Evolutionary conservation across 2,888 invertebrate species (phyloP).

Genomic region (Athalia circularis): DNA sequence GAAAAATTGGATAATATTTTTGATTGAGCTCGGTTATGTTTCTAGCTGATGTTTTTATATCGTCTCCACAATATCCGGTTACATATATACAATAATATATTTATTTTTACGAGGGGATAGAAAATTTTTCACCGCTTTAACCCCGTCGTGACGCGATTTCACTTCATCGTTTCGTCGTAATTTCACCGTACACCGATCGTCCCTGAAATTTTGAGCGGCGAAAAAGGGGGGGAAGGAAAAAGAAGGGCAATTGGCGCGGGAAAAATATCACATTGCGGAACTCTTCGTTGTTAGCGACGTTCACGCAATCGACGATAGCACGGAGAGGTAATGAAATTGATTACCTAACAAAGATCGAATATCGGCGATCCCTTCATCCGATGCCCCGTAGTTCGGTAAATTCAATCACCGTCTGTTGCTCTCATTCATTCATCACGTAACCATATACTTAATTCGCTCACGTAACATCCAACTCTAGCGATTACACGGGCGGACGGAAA

Average conservation of each 20-base stretch:
- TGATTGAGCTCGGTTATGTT: slow-evolving; percentile 37
- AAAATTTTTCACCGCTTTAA: slow-evolving; percentile 22
- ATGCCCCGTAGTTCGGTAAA: neutral
- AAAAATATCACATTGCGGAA: neutral
- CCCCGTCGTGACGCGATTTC: slow-evolving; percentile 5
- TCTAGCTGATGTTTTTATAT: slow-evolving; percentile 29
- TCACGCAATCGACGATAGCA: neutral
- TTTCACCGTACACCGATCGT: too few species aligned
- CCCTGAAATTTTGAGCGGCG: too few species aligned
- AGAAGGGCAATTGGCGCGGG: too few species aligned
- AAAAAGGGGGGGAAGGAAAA: too few species aligned
- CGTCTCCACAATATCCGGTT: neutral
- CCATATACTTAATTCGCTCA: neutral
- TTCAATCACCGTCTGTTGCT: slow-evolving; percentile 31
- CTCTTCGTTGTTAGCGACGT: slow-evolving; percentile 1
- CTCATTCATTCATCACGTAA: slow-evolving; percentile 1
- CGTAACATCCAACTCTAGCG: neutral
- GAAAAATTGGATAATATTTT: slow-evolving; percentile 41
- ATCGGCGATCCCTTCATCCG: neutral
- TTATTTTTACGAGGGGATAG: slow-evolving; percentile 49
- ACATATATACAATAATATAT: too few species aligned
- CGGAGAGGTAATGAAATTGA: slow-evolving; percentile 14
- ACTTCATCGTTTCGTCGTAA: neutral
- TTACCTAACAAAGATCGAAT: slow-evolving; percentile 26
- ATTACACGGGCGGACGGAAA: neutral